These are phyloP conservation scores for Shinisaurus crocodilurus DNA, from an alignment of 2,113 vertebrate genomes.

Conservation along the genomic window DNA sequence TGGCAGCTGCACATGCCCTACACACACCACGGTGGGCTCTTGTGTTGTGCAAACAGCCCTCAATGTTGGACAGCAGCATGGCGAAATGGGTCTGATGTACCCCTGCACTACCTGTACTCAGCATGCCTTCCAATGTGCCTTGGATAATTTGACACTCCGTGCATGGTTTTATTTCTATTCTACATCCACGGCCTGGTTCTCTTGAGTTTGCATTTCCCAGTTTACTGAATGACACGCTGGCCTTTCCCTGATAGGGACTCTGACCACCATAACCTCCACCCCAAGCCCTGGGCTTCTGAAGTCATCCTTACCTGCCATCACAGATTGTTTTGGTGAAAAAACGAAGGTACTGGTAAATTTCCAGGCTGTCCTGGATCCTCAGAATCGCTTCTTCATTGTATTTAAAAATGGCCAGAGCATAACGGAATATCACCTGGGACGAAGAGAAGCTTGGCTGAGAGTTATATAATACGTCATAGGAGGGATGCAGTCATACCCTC, in stretches of 20 bases:
- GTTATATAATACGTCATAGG: neutral
- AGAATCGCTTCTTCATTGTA: conserved; percentile 93
- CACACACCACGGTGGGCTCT: no score
- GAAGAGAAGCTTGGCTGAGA: conserved; percentile 26
- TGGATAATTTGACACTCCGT: neutral
- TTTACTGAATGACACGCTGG: neutral
- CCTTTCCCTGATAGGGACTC: neutral
- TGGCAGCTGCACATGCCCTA: no score
- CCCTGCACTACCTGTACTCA: neutral
- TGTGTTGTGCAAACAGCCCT: no score
- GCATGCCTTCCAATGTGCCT: neutral
- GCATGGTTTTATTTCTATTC: neutral
- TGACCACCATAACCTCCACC: neutral
- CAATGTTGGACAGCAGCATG: neutral
- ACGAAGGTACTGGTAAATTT: conserved; percentile 92
- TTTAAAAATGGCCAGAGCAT: conserved; percentile 93
- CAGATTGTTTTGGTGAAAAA: conserved; percentile 91
- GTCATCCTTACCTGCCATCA: conserved; percentile 83
- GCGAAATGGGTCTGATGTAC: neutral
- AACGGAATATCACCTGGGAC: conserved; percentile 92
- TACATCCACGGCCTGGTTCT: neutral
- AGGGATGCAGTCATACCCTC: neutral
- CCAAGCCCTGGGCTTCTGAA: neutral
- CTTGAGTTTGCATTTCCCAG: neutral
- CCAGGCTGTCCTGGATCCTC: conserved; percentile 84